Percentiles rank a stretch among this genome's conserved stretches.
phyloP scores from a whole-genome alignment of 2,888 invertebrate genomes.

The Metallyticus violacea region DNA sequence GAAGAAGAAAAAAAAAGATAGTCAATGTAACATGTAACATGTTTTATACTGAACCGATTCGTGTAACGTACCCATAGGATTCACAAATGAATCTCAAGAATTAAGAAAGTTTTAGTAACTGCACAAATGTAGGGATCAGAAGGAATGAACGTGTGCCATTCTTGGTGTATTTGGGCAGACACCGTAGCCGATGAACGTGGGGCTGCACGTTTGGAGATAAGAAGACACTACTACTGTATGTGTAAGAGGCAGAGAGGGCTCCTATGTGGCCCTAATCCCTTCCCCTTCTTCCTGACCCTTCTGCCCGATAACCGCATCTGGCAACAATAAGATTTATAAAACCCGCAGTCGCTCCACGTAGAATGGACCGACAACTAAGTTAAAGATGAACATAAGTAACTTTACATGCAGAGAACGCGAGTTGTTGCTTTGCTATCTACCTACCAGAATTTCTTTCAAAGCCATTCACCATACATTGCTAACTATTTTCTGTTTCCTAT shows the following conservation, averaged over 20 bases:
- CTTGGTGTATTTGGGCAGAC: background rate
- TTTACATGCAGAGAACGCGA: too few species aligned
- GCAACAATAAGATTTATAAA: slow-evolving; percentile 15
- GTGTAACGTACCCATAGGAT: too few species aligned
- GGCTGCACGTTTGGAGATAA: slow-evolving; percentile 15
- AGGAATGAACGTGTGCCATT: background rate
- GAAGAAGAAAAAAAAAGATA: too few species aligned
- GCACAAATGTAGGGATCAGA: too few species aligned
- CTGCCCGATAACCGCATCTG: background rate
- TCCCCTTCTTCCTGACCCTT: background rate
- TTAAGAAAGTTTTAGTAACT: background rate
- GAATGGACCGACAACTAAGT: background rate
- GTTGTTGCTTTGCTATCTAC: too few species aligned
- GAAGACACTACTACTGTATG: background rate
- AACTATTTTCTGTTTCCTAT: too few species aligned
- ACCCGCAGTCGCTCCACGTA: too few species aligned
- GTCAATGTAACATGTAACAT: too few species aligned
- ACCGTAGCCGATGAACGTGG: background rate
- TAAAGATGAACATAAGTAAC: background rate
- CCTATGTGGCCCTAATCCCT: background rate
- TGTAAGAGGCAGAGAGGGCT: background rate
- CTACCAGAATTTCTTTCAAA: too few species aligned
- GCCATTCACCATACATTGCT: too few species aligned
- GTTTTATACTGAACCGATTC: too few species aligned
- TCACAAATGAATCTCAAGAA: too few species aligned